phyloP scores from a whole-genome alignment of 2,888 invertebrate species.

The Leptinotarsa juncta region DNA sequence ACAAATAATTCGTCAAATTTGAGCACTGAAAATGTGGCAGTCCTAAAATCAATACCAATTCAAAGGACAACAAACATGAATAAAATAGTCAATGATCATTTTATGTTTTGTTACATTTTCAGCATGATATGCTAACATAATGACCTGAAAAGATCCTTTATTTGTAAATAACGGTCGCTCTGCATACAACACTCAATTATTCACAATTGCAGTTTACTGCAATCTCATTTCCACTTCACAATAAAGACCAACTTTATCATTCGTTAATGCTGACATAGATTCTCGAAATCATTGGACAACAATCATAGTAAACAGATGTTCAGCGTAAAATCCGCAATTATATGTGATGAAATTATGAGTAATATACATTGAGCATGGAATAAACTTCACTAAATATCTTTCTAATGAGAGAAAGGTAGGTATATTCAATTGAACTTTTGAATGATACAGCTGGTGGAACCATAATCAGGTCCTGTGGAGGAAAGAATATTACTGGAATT shows the following conservation, averaged over 20 bases:
- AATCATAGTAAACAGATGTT: background rate
- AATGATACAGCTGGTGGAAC: too few relatives aligned
- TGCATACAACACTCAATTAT: constrained; percentile 5
- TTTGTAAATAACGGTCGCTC: constrained; percentile 9
- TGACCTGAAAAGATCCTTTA: constrained; percentile 7
- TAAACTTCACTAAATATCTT: too few relatives aligned
- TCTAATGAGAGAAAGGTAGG: too few relatives aligned
- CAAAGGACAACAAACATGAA: background rate
- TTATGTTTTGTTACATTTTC: background rate
- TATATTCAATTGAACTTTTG: too few relatives aligned
- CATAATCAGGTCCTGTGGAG: too few relatives aligned
- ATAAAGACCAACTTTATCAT: background rate
- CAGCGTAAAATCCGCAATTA: background rate
- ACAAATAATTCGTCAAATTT: too few relatives aligned
- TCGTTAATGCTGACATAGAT: background rate
- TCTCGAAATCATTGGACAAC: background rate
- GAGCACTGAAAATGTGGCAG: background rate
- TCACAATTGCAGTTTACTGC: background rate
- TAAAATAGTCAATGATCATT: background rate
- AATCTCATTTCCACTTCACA: background rate
- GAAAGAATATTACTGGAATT: too few relatives aligned
- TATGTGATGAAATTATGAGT: too few relatives aligned
- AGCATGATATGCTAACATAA: constrained; percentile 8
- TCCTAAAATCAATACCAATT: background rate
- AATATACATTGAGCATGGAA: too few relatives aligned